These are phyloP conservation scores for Octomys mimax DNA, from an alignment of 2,797 vertebrate genomes.

Conservation along the genomic window DNA sequence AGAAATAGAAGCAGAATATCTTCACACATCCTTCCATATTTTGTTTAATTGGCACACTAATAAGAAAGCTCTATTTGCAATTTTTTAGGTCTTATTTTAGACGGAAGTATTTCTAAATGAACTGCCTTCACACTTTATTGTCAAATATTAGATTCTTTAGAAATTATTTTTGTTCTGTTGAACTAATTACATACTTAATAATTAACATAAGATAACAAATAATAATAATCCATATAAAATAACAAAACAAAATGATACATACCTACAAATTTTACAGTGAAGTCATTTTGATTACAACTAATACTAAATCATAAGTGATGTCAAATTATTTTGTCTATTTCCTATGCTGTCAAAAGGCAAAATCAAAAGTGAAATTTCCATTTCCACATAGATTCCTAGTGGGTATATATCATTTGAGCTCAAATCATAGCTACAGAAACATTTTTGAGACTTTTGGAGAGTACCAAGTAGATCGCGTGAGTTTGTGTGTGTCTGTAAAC, in stretches of 20 bases:
- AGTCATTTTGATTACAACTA: background rate
- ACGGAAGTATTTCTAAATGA: background rate
- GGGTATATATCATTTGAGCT: background rate
- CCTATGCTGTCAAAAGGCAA: background rate
- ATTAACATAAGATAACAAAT: too few species aligned
- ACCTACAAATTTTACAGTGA: background rate
- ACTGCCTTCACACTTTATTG: background rate
- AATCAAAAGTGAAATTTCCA: background rate
- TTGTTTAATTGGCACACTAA: background rate
- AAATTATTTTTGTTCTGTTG: background rate
- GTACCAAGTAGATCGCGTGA: background rate
- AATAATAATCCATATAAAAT: background rate
- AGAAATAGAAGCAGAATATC: background rate
- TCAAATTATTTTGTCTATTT: background rate
- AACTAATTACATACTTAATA: background rate
- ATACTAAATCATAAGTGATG: background rate
- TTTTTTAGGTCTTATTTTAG: background rate
- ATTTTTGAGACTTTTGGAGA: background rate
- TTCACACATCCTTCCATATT: background rate
- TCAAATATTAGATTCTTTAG: background rate
- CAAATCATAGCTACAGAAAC: background rate
- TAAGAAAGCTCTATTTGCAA: background rate
- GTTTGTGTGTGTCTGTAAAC: too few species aligned
- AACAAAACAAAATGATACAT: background rate
- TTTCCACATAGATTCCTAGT: background rate